Evolutionary conservation across 2,888 invertebrate genomes (phyloP), one percentile per base, ranked within the genome.

Genomic region (Scelioninae gen. 1): DNA sequence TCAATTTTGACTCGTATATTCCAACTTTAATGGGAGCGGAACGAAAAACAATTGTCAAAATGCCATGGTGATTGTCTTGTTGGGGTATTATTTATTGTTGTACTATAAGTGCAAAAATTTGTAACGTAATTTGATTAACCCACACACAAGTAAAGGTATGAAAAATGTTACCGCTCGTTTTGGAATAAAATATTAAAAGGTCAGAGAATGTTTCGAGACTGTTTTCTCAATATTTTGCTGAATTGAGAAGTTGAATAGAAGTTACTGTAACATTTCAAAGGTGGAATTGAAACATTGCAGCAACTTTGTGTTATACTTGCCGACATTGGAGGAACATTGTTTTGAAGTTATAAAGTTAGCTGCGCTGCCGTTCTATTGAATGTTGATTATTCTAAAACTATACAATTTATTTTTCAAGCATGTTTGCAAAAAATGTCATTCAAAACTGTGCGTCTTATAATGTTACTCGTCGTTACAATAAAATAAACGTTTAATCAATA

Each of bases 321-420:
- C 43, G 23, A 60, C 60, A 51, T 62, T 40, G 43, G 43, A 63
- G 16, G 55, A 72, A 72, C 40, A 38, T 45, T 53, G 62, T 62
- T 55, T 23, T 13, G 49, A 16, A 72, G 72, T 72, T 72, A 53
- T 40, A 74, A 63, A 63, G 55, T 55, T 63, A 16, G 55, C 15
- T 13, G 29, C 9, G 55, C 47, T 15, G n/a, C 49, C 34, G 55
- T 63, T 72, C 62, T 43, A 62, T 72, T 49, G 53, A 62, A 72
- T 53, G 43, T 72, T 51, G 72, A 72, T 62, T 72, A 45, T 62
- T 62, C 16, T 32, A 71, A 60, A 71, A 56, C 58, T 71, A 60
- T 49, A 47, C 32, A 38, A 60, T 71, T 56, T 47, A 38, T 49
- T 71, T 69, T 71, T 53, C 66, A 66, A 29, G 53, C 10, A 15